A percentile compares a stretch with the other conserved stretches of the same genome.
Evolutionary conservation across 2,888 invertebrate species (phyloP).

Genomic region (Carcina quercana): DNA sequence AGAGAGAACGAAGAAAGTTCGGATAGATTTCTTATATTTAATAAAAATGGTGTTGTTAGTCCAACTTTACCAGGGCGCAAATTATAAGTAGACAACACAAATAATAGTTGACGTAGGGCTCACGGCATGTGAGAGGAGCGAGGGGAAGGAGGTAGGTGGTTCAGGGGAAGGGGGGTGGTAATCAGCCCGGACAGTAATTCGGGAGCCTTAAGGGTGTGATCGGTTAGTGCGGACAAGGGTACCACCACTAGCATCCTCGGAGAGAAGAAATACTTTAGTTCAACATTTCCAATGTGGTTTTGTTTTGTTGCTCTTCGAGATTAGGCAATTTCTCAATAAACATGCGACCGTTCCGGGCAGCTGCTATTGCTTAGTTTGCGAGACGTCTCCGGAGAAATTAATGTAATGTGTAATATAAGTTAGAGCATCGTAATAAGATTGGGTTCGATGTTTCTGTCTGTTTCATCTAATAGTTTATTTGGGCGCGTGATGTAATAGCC

Average conservation of each 20-base stretch:
- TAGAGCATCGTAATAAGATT: slow-evolving; percentile 53
- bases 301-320: slow-evolving; percentile 72
- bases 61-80: slow-evolving; percentile 63
- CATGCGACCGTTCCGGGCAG: slow-evolving; percentile 58
- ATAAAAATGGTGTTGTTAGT: slow-evolving; percentile 63
- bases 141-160: slow-evolving; percentile 23
- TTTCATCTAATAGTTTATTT: slow-evolving; percentile 48
- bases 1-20: slow-evolving; percentile 49
- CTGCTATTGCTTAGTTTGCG: slow-evolving; percentile 61
- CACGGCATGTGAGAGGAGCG: slow-evolving; percentile 33
- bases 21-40: slow-evolving; percentile 61
- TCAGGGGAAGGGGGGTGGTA: slow-evolving; percentile 44
- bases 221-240: slow-evolving; percentile 70
- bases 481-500: slow-evolving; percentile 31
- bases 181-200: slow-evolving; percentile 72
- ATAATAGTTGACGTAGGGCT: slow-evolving; percentile 66
- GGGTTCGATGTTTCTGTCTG: slow-evolving; percentile 54
- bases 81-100: slow-evolving; percentile 71
- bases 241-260: slow-evolving; percentile 62
- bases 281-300: slow-evolving; percentile 70
- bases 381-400: slow-evolving; percentile 70
- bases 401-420: slow-evolving; percentile 65
- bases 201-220: slow-evolving; percentile 71
- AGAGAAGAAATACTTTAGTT: slow-evolving; percentile 72
- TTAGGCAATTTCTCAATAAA: slow-evolving; percentile 71